phyloP scores from a whole-genome alignment of 1,140 invertebrate species.

The Lordiphosa stackelbergi region DNA sequence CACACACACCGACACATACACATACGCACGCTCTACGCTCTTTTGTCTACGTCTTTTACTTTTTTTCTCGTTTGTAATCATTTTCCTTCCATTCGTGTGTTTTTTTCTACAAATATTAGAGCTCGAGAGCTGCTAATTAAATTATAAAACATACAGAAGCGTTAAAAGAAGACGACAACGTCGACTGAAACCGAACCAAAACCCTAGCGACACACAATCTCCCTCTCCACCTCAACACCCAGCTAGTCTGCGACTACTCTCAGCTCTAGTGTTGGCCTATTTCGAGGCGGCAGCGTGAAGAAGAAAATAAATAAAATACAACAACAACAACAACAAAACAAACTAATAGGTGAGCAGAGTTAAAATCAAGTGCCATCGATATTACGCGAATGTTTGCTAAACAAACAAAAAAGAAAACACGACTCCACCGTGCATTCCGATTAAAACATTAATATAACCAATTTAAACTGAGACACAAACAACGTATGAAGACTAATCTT shows the following conservation, averaged over 20 bases:
- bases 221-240: conserved; percentile 8
- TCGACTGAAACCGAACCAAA: conserved; percentile 19
- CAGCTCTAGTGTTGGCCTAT: conserved; percentile 52
- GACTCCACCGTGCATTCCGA: too few species aligned
- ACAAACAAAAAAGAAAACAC: too few species aligned
- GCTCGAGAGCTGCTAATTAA: conserved; percentile 73
- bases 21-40: conserved; percentile 50
- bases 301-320: conserved; percentile 21
- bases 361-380: conserved; percentile 45
- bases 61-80: conserved; percentile 72
- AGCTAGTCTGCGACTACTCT: conserved; percentile 8
- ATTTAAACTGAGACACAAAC: too few species aligned
- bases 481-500: too few species aligned
- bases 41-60: conserved; percentile 74
- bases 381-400: too few species aligned
- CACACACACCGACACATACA: conserved; percentile 18
- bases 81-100: conserved; percentile 68
- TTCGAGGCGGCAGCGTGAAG: conserved; percentile 29
- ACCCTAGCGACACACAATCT: conserved; percentile 37
- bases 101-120: conserved; percentile 75
- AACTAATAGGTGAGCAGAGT: conserved; percentile 32
- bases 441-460: too few species aligned
- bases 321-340: conserved; percentile 24
- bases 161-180: conserved; percentile 47
- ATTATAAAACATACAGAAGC: conserved; percentile 74